Base-by-base conservation (phyloP, 2,888 invertebrate genomes). In the Chrysolina americana region DNA sequence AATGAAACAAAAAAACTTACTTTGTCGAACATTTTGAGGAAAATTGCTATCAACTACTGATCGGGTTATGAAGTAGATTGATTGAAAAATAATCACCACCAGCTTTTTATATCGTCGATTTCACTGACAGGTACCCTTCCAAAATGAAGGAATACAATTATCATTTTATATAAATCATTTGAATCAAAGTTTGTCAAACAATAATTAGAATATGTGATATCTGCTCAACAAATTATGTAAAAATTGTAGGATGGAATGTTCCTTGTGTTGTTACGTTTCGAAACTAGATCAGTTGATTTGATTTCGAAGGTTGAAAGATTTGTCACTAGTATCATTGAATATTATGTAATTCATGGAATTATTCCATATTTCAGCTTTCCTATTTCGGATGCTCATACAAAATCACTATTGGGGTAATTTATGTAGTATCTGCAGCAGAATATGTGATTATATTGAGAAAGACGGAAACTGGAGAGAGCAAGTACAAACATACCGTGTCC, bases 101-200 rank as follows among this genome's bases (percentile, higher is more conserved):
- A 6, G 17, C 48, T n/a, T 48, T 48, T 48, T 48, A 48, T 48
- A 48, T 8, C 15, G 15, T 48, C 17, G 1, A 28, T 5, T 48
- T n/a, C 8, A n/a, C 9, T 48, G 17, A n/a, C n/a, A 48, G 28
- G 15, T 76, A 70, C 23, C 76, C 77, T 23, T 65, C 63, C 15
- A 48, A 48, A 48, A 48, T 48, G n/a, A n/a, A n/a, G n/a, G 2
- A 28, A 28, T 28, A 5, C 28, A 5, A 3, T 3, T 5, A 48
- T 15, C 48, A 48, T n/a, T n/a, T 48, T 48, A 48, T 6, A 17
- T 48, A 48, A 48, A 8, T 48, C 28, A 48, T 48, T 17, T 8
- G 15, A 15, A 48, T 48, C 17, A 8, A 9, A 48, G 17, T n/a
- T 17, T 48, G n/a, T 48, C 48, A 48, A 48, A 15, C 6, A 17